Evolutionary conservation across 2,888 invertebrate species (phyloP).

Genomic region (Sinhomidia bicolor): DNA sequence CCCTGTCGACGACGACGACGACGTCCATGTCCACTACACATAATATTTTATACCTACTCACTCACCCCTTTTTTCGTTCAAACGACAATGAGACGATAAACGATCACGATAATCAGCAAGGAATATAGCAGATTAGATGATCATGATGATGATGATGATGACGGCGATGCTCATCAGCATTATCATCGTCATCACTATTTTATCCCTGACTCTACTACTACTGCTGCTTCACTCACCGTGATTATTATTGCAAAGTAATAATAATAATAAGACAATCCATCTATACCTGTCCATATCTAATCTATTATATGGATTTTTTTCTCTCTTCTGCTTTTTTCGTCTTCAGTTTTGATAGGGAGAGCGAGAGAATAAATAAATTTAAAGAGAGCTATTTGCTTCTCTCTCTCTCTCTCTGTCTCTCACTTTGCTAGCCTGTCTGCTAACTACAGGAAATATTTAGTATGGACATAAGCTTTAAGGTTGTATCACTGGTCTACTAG

Average conservation of each 20-base stretch:
- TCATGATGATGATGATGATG: too few species aligned
- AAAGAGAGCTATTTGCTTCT: background rate
- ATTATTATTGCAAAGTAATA: conserved; percentile 41
- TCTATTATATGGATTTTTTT: background rate
- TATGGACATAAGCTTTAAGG: conserved; percentile 7
- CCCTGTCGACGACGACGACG: background rate
- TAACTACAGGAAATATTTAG: conserved; percentile 1
- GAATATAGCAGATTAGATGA: background rate
- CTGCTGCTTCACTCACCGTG: background rate
- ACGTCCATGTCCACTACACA: background rate
- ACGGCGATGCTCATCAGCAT: background rate
- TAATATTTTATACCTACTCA: background rate
- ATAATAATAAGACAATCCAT: conserved; percentile 32
- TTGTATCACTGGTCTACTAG: too few species aligned
- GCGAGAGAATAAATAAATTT: conserved; percentile 13
- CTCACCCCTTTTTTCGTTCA: too few species aligned
- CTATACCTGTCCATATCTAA: background rate
- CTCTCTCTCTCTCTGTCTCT: background rate
- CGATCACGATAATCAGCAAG: conserved; percentile 33
- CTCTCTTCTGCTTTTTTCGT: background rate
- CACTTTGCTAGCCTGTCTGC: background rate
- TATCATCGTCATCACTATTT: conserved; percentile 29
- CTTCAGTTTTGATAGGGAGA: too few species aligned
- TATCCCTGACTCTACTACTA: background rate
- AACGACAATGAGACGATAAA: conserved; percentile 44